phyloP scores from a whole-genome alignment of 2,113 vertebrate genomes.

The Lucifuga dentata region DNA sequence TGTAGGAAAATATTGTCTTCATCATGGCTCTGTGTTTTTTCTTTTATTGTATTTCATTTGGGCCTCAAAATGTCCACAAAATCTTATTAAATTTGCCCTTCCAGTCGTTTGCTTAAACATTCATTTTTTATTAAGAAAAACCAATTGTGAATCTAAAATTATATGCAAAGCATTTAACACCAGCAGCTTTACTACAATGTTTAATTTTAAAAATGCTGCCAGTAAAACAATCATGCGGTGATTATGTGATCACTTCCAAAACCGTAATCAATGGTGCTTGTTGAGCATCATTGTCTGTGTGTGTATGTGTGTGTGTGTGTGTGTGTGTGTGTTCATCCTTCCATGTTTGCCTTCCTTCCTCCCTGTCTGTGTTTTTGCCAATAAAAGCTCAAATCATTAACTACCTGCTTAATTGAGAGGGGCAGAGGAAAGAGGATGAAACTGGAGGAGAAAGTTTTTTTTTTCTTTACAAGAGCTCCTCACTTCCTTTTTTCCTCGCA shows the following conservation, averaged over 20 bases:
- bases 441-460: neutral
- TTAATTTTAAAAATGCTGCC: neutral
- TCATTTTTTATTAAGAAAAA: too few species aligned
- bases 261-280: too few species aligned
- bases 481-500: conserved; percentile 12
- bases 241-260: neutral
- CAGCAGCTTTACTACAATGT: neutral
- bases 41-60: too few species aligned
- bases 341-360: conserved; percentile 13
- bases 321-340: conserved; percentile 13
- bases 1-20: too few species aligned
- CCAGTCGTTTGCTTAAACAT: too few species aligned
- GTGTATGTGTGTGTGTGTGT: neutral
- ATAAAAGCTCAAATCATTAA: conserved; percentile 52
- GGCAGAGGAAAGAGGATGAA: neutral
- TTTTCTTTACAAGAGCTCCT: neutral
- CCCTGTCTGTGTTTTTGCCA: conserved; percentile 20
- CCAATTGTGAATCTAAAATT: too few species aligned
- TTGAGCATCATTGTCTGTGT: too few species aligned
- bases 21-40: too few species aligned
- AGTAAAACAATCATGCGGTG: neutral
- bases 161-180: neutral
- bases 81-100: too few species aligned
- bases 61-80: too few species aligned
- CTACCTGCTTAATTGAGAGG: neutral